Conservation (phyloP, 2,113 vertebrate species). For the Meriones unguiculatus region DNA sequence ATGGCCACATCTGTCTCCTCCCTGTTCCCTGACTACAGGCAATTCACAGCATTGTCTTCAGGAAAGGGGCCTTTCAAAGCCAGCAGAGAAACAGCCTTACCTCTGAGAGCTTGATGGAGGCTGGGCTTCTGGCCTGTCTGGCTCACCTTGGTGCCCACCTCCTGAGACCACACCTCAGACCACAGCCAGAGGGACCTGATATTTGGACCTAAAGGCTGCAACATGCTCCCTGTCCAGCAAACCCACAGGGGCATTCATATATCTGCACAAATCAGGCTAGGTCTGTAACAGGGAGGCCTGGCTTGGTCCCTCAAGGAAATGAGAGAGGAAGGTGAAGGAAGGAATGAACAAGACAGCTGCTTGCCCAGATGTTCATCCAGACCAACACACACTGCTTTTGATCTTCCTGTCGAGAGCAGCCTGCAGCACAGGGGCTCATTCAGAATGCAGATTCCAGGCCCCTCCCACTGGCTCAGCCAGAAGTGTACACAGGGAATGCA, state of each 20-base stretch:
- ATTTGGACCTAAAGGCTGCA: not conserved
- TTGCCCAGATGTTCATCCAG: not conserved
- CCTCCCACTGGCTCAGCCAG: not conserved
- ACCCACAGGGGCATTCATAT: not conserved
- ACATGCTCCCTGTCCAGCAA: not conserved
- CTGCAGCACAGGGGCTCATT: not conserved
- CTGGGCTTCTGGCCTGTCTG: not conserved
- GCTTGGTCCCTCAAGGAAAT: not conserved
- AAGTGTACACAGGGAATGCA: not conserved
- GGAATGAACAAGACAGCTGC: not conserved
- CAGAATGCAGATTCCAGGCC: not conserved
- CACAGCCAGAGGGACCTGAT: not conserved
- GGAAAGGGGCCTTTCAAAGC: too few species aligned
- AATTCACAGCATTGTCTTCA: not conserved
- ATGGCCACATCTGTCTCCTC: not conserved
- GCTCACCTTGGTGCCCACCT: not conserved
- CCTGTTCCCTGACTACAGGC: not conserved
- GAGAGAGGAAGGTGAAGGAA: not conserved
- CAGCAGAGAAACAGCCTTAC: not conserved
- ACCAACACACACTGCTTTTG: not conserved
- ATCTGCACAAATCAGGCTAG: not conserved
- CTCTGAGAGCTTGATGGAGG: not conserved
- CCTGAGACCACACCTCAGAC: not conserved
- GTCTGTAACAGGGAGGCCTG: not conserved
- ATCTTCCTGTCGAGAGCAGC: not conserved